Percentiles rank a stretch among this genome's conserved stretches.
Conservation (phyloP, 2,888 invertebrate species). For the Diogma glabrata region DNA sequence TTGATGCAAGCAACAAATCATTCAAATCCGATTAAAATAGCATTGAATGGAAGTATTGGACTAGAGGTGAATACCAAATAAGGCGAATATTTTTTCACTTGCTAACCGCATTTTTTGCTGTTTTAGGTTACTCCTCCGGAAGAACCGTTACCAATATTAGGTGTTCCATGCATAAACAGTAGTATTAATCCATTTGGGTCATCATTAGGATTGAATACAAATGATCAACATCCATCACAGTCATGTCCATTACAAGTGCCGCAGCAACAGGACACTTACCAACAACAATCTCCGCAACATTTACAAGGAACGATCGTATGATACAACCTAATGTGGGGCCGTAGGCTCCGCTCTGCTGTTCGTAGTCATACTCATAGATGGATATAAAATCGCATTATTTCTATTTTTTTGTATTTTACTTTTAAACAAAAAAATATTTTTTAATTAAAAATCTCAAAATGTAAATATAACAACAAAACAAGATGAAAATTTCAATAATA, state of each 20-base stretch:
- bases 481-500: not conserved
- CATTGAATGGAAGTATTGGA: constrained; percentile 75
- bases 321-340: constrained; percentile 90
- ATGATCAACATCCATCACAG: constrained; percentile 39
- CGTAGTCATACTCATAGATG: constrained; percentile 51
- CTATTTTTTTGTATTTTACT: not conserved
- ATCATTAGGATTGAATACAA: constrained; percentile 30
- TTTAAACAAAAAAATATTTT: not conserved
- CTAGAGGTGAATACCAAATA: constrained; percentile 43
- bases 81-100: not conserved
- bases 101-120: no score
- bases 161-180: constrained; percentile 33
- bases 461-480: not conserved
- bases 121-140: constrained; percentile 53
- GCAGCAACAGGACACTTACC: constrained; percentile 33
- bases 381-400: constrained; percentile 27
- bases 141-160: constrained; percentile 38
- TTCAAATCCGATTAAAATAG: constrained; percentile 69
- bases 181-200: constrained; percentile 35
- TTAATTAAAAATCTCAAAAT: not conserved
- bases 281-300: constrained; percentile 47
- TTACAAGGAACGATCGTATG: constrained; percentile 88
- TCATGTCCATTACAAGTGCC: constrained; percentile 49
- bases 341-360: constrained; percentile 65
- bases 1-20: constrained; percentile 53